Evolutionary conservation across 1,140 invertebrate genomes (phyloP).

Genomic region (Dufourea novaeangliae): DNA sequence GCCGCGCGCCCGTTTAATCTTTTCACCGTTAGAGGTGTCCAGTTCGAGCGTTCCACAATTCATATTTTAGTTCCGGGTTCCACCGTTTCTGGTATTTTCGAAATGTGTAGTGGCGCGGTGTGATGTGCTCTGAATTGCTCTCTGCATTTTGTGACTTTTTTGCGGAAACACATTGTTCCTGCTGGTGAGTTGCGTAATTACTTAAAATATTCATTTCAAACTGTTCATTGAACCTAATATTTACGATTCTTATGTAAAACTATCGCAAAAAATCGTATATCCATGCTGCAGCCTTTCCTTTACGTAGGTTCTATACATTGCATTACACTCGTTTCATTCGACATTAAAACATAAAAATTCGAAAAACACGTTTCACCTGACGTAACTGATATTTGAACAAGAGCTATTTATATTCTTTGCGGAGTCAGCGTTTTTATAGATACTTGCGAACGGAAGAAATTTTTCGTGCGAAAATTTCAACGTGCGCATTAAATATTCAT

Average conservation of each 20-base stretch:
- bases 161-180: background rate
- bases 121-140: background rate
- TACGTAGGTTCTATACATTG: no score
- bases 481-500: slow-evolving; percentile 67
- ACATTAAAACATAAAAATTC: no score
- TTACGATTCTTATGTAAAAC: background rate
- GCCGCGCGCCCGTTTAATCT: background rate
- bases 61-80: background rate
- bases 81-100: background rate
- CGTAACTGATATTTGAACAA: slow-evolving; percentile 45
- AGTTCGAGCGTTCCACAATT: slow-evolving; percentile 10
- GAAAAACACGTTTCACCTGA: slow-evolving; percentile 1
- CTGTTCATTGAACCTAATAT: slow-evolving; percentile 3
- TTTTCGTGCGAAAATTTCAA: no score
- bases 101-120: background rate
- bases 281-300: no score
- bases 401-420: slow-evolving; percentile 38
- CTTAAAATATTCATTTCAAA: slow-evolving; percentile 20
- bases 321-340: no score
- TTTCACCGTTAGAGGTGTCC: background rate
- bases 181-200: slow-evolving; percentile 22
- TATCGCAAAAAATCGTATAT: slow-evolving; percentile 26
- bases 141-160: background rate
- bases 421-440: background rate
- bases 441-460: slow-evolving; percentile 38